Conservation (phyloP, 2,888 invertebrate genomes). For the Cantharis nigra region DNA sequence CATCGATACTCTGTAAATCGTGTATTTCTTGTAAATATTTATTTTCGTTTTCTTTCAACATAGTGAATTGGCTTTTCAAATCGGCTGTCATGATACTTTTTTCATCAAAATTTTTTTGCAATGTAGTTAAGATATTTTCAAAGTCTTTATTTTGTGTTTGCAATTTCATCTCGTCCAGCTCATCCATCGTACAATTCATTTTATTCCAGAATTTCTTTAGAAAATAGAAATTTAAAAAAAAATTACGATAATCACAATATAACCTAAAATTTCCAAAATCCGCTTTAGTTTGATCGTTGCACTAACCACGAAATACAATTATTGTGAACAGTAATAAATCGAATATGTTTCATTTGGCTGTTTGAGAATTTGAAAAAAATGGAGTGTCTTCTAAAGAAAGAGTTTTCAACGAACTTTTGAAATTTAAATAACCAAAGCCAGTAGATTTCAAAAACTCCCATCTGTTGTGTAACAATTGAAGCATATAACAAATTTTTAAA, state of each 20-base stretch:
- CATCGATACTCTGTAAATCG: conserved; percentile 18
- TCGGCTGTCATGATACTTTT: conserved; percentile 41
- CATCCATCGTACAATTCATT: background rate
- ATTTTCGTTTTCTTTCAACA: conserved; percentile 34
- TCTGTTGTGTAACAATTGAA: too few relatives aligned
- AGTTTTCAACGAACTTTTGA: too few relatives aligned
- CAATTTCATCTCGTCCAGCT: background rate
- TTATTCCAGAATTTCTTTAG: background rate
- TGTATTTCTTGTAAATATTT: conserved; percentile 37
- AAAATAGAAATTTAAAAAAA: conserved; percentile 5
- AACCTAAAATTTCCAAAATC: background rate
- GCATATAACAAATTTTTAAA: too few relatives aligned
- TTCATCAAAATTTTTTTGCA: conserved; percentile 35
- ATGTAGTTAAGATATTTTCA: background rate
- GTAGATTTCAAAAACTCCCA: too few relatives aligned
- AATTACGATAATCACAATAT: background rate
- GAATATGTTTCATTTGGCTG: too few relatives aligned
- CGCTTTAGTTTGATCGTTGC: background rate
- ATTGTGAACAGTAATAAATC: background rate
- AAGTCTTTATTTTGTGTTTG: background rate
- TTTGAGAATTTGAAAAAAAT: too few relatives aligned
- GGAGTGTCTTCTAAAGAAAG: too few relatives aligned
- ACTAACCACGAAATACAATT: background rate
- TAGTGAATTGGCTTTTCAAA: conserved; percentile 37
- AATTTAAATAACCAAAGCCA: too few relatives aligned